phyloP scores from a whole-genome alignment of 92 coral and sea anemone genomes.

The Hydrozoanthus gracilis region DNA sequence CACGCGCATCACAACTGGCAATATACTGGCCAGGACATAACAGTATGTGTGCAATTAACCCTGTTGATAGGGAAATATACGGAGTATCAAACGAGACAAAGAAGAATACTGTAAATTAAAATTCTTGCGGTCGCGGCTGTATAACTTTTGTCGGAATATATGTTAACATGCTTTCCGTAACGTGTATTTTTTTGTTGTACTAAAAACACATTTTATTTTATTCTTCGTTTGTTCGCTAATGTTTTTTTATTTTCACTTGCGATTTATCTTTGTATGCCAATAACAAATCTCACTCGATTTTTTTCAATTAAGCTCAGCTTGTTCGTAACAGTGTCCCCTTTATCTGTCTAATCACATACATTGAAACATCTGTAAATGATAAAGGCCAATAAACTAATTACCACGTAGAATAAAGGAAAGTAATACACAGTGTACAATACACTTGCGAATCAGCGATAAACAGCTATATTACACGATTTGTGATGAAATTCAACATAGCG shows the following conservation, averaged over 20 bases:
- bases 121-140: too few relatives aligned
- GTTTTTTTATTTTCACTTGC: background rate
- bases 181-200: too few relatives aligned
- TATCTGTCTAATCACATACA: background rate
- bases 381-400: background rate
- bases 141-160: background rate
- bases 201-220: too few relatives aligned
- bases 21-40: background rate
- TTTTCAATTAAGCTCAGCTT: background rate
- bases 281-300: background rate
- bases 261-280: background rate
- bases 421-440: background rate
- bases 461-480: too few relatives aligned
- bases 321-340: background rate
- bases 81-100: background rate
- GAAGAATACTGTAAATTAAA: background rate
- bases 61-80: conserved; percentile 3
- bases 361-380: conserved; percentile 16
- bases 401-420: background rate
- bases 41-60: conserved; percentile 31
- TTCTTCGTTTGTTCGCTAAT: background rate
- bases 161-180: background rate
- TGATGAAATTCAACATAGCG: too few relatives aligned
- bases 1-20: background rate
- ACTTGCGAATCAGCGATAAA: background rate